Evolutionary conservation across 2,797 vertebrate species (phyloP).

Genomic region (Pseudochirops corinnae): DNA sequence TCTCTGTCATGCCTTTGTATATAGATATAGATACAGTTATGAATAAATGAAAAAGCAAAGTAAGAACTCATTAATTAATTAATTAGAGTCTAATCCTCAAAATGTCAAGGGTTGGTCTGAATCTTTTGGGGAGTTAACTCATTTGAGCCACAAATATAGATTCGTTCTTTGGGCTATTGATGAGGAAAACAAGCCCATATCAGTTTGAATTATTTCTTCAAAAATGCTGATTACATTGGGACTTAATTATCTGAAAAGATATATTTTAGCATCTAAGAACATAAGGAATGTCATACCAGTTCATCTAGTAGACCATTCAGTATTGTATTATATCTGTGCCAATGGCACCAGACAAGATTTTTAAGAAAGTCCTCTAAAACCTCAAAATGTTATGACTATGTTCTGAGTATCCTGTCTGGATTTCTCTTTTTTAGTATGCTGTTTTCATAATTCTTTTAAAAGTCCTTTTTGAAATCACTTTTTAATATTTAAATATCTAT

Average conservation of each 20-base stretch:
- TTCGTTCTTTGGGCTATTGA: not conserved
- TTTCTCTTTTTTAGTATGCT: not conserved
- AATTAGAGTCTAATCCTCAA: not conserved
- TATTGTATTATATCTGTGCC: not conserved
- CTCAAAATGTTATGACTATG: not conserved
- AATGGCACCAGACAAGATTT: not conserved
- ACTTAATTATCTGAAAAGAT: not conserved
- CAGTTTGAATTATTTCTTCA: not conserved
- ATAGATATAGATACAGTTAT: too few species aligned
- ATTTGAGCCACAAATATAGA: conserved; percentile 3
- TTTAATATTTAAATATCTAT: conserved; percentile 4
- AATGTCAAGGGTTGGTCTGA: not conserved
- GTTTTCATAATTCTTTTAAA: not conserved
- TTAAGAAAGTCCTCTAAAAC: not conserved
- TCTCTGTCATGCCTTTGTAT: too few species aligned
- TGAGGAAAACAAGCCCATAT: not conserved
- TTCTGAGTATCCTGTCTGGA: not conserved
- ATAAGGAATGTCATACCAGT: not conserved
- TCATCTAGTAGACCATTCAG: not conserved
- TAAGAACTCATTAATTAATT: too few species aligned
- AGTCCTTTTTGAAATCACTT: not conserved
- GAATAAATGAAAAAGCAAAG: too few species aligned
- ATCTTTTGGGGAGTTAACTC: not conserved
- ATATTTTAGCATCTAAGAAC: not conserved
- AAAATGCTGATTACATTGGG: not conserved